Conservation (phyloP, 2,113 vertebrate species). For the Cyphomyrus plagiostoma region DNA sequence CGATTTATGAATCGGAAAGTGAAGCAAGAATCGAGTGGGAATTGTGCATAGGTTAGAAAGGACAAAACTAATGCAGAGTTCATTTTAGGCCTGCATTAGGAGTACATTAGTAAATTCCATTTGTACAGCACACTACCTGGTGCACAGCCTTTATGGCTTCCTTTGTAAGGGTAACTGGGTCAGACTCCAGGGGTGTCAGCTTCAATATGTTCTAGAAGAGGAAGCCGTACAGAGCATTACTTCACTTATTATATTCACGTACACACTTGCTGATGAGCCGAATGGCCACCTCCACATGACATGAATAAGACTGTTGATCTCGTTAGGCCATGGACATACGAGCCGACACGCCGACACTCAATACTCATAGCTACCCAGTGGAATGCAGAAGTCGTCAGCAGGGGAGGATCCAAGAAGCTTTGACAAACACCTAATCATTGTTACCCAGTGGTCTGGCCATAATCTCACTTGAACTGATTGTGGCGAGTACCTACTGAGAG, state of each 20-base stretch:
- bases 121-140: conserved; percentile 40
- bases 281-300: neutral
- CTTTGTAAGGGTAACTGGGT: conserved; percentile 32
- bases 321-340: neutral
- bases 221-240: neutral
- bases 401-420: neutral
- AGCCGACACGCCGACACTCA: neutral
- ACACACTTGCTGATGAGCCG: neutral
- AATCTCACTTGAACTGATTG: neutral
- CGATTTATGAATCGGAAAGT: neutral
- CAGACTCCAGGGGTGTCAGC: conserved; percentile 34
- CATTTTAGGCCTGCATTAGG: neutral
- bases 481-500: neutral
- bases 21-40: neutral
- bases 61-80: neutral
- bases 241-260: neutral
- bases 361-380: neutral
- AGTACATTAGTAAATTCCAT: neutral
- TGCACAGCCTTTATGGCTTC: conserved; percentile 53
- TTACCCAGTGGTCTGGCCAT: neutral
- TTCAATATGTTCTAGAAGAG: conserved; percentile 58
- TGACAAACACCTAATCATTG: neutral
- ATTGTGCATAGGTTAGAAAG: neutral
- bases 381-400: neutral
- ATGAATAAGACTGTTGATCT: neutral